Base-by-base conservation (phyloP, 2,113 vertebrate species). In the Phoenicopterus ruber region DNA sequence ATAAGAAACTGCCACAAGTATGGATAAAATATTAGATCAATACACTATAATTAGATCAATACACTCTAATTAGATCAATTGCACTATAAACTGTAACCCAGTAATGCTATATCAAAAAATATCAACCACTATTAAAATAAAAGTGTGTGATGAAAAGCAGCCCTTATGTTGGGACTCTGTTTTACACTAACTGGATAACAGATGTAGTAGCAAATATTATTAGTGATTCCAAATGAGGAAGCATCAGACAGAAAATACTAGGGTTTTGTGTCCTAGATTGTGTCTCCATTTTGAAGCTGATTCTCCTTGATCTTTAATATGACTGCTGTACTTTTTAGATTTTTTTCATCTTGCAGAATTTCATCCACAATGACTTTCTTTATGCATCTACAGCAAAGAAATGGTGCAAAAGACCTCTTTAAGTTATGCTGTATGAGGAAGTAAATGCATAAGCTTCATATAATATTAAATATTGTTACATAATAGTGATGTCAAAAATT, bases 371-470 rank as follows among this genome's bases (percentile, higher is more conserved):
- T 61, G 2, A 42, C 6, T 57, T 40, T n/a, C 4, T 28, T 62
- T 74, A 54, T 58, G 7, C 13, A 67, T 7, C 11, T 79, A 28
- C 15, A 38, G 12, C 4, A 66, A 50, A 83, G 2, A 84, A 96
- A 72, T 0, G 0, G 6, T 10, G 3, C 4, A 38, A 79, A 74
- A n/a, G n/a, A 32, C 25, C 14, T 61, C n/a, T 19, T 40, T 52
- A 65, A 46, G 6, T 71, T 58, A 36, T 6, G 9, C 26, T 74
- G 6, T 32, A 67, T 59, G 19, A 76, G 14, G 7, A 79, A 86
- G 20, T 11, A 79, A 92, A 54, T 25, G 13, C 5, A 67, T 3
- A 61, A 66, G 10, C 21, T 91, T 93, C 42, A 40, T 21, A 29
- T 2, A 46, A 2, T 7, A 22, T 50, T 65, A 29, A 80, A 67